Percentiles rank a stretch among this genome's conserved stretches.
Conservation (phyloP, 2,888 invertebrate species). For the Dolichomitus sp. region DNA sequence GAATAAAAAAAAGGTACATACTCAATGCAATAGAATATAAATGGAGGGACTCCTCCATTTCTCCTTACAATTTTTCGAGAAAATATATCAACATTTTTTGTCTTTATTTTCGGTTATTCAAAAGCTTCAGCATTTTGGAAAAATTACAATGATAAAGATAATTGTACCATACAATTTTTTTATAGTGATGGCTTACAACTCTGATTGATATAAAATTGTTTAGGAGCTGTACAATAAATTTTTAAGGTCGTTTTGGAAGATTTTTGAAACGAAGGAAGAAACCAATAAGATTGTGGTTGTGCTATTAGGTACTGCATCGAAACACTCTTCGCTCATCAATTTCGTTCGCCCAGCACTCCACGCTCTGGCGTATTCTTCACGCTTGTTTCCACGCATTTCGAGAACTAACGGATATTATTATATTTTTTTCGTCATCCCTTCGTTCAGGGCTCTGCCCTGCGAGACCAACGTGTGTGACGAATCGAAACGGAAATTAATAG, state of each 20-base stretch:
- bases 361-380: slow-evolving; percentile 68
- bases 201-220: no score
- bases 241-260: not conserved
- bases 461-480: slow-evolving; percentile 73
- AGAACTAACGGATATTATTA: slow-evolving; percentile 75
- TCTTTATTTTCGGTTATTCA: no score
- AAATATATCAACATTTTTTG: no score
- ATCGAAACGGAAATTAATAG: slow-evolving; percentile 82
- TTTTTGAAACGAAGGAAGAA: not conserved
- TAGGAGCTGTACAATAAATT: not conserved
- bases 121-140: no score
- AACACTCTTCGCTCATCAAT: slow-evolving; percentile 7
- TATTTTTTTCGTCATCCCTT: slow-evolving; percentile 67
- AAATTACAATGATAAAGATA: no score
- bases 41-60: no score
- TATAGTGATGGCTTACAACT: no score
- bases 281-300: slow-evolving; percentile 7
- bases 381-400: slow-evolving; percentile 73
- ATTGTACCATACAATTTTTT: no score
- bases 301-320: not conserved
- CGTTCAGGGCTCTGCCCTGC: slow-evolving; percentile 46
- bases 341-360: slow-evolving; percentile 9
- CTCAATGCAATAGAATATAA: no score
- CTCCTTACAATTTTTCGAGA: no score
- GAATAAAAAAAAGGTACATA: no score